Evolutionary conservation across 2,888 invertebrate genomes (phyloP).

Genomic region (Matsumyia berberina): DNA sequence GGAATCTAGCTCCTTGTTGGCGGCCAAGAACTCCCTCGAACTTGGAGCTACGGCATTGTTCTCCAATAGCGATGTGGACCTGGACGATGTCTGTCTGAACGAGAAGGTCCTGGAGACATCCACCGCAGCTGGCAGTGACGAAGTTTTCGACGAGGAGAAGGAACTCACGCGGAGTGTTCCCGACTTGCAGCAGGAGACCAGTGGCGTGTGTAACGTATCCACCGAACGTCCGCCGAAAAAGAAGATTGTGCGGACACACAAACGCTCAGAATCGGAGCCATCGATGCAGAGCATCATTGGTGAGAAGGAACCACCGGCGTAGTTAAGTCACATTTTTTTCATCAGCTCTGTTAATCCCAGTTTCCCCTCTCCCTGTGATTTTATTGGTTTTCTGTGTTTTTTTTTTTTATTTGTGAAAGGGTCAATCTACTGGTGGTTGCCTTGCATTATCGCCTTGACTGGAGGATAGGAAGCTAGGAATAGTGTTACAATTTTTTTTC

Average conservation of each 20-base stretch:
- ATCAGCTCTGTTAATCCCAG: background rate
- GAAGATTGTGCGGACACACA: slow-evolving; percentile 81
- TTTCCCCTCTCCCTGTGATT: slow-evolving; percentile 35
- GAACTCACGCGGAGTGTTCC: slow-evolving; percentile 83
- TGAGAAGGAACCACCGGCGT: slow-evolving; percentile 78
- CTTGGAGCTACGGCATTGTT: slow-evolving; percentile 91
- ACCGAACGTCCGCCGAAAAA: slow-evolving; percentile 77
- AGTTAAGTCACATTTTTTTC: slow-evolving; percentile 40
- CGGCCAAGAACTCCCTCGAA: slow-evolving; percentile 83
- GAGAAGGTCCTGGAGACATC: slow-evolving; percentile 87
- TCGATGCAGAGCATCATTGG: slow-evolving; percentile 81
- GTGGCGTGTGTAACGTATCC: slow-evolving; percentile 55
- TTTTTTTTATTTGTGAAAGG: background rate
- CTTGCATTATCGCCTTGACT: slow-evolving; percentile 11
- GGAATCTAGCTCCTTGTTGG: slow-evolving; percentile 78
- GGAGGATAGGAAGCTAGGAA: slow-evolving; percentile 23
- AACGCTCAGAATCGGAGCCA: slow-evolving; percentile 84
- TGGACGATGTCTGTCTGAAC: slow-evolving; percentile 92
- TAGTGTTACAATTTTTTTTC: slow-evolving; percentile 42
- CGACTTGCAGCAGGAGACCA: slow-evolving; percentile 79
- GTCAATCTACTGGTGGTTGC: slow-evolving; percentile 3
- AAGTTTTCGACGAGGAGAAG: slow-evolving; percentile 81
- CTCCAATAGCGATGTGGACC: slow-evolving; percentile 93
- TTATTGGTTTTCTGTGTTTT: slow-evolving; percentile 38
- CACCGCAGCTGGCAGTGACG: slow-evolving; percentile 79